phyloP scores from a whole-genome alignment of 2,113 vertebrate genomes.

The Solea senegalensis region DNA sequence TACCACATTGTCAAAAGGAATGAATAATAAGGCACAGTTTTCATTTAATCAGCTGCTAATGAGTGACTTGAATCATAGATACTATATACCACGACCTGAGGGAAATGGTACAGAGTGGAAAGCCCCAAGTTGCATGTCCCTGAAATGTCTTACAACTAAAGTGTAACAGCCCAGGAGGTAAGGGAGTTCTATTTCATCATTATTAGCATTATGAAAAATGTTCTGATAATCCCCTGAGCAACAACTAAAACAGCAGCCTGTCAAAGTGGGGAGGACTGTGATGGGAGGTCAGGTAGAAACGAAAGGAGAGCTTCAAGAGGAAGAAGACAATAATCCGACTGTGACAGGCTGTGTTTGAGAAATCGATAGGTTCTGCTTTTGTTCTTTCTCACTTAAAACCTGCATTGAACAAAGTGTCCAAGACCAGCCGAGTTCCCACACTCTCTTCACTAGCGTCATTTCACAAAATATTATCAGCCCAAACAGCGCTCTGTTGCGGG shows the following conservation, averaged over 20 bases:
- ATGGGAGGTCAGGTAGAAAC: constrained; percentile 65
- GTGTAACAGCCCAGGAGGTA: neutral
- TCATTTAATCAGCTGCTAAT: constrained; percentile 35
- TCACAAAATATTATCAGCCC: constrained; percentile 40
- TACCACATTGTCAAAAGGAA: constrained; percentile 41
- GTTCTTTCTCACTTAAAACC: constrained; percentile 69
- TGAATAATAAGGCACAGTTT: constrained; percentile 42
- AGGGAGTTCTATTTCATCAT: neutral
- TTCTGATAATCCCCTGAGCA: constrained; percentile 36
- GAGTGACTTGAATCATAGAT: constrained; percentile 12
- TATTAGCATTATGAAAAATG: constrained; percentile 2
- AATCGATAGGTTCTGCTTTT: constrained; percentile 78
- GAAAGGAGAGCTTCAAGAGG: constrained; percentile 63
- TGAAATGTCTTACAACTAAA: constrained; percentile 28
- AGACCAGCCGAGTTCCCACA: constrained; percentile 35
- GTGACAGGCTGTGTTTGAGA: constrained; percentile 69
- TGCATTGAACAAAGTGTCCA: constrained; percentile 63
- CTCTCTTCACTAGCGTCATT: constrained; percentile 41
- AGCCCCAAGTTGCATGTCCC: constrained; percentile 3
- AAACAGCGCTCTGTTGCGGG: constrained; percentile 13
- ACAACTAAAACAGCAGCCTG: constrained; percentile 33
- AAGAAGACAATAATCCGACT: constrained; percentile 68
- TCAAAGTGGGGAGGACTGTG: constrained; percentile 55
- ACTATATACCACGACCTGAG: neutral
- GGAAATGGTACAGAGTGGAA: neutral